Conservation (phyloP, 2,888 invertebrate species). For the Chymomyza procnemis region DNA sequence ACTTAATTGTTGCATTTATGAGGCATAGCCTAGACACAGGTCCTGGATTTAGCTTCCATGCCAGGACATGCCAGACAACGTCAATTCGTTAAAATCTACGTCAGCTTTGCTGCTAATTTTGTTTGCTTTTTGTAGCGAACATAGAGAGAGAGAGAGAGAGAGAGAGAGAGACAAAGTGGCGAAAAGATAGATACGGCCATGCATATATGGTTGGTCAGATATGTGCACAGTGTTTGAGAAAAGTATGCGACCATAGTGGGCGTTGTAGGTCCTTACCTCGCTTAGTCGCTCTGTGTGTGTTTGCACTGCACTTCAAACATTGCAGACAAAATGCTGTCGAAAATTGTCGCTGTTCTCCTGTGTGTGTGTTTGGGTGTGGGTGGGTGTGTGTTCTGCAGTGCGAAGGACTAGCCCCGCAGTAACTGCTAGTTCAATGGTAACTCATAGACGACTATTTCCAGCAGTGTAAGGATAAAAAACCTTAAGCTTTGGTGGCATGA, state of each 20-base stretch:
- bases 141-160: no score
- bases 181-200: constrained; percentile 6
- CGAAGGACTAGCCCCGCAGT: no score
- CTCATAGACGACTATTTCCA: no score
- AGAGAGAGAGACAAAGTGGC: constrained; percentile 5
- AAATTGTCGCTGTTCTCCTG: constrained; percentile 29
- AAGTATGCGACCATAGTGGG: constrained; percentile 44
- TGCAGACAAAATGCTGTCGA: constrained; percentile 70
- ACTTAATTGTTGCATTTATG: constrained; percentile 43
- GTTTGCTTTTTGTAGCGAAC: constrained; percentile 52
- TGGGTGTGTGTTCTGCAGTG: neutral
- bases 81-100: constrained; percentile 63
- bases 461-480: no score
- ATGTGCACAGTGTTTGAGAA: constrained; percentile 41
- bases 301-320: constrained; percentile 65
- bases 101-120: constrained; percentile 65
- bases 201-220: neutral
- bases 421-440: no score
- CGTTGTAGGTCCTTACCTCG: neutral
- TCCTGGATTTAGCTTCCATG: constrained; percentile 12
- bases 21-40: constrained; percentile 5
- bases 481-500: no score
- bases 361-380: neutral
- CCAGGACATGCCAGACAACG: constrained; percentile 36
- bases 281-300: constrained; percentile 31